A percentile compares a stretch with the other conserved stretches of the same genome.
phyloP scores from a whole-genome alignment of 2,113 vertebrate species.

The Perca schrenkii region DNA sequence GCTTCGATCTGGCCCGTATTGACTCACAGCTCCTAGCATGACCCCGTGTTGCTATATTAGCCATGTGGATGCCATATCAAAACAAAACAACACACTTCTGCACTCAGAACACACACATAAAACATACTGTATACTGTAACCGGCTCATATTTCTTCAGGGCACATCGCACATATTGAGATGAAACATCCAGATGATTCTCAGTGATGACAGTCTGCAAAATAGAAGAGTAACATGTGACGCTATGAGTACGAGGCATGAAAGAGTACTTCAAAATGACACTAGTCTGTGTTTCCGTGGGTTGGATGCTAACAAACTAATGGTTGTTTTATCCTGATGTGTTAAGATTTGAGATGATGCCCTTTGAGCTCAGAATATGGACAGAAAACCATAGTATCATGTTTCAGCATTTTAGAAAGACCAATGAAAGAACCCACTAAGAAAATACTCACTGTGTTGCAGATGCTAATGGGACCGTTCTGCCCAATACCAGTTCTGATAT shows the following conservation, averaged over 20 bases:
- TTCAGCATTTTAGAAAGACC: not conserved
- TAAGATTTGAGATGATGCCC: not conserved
- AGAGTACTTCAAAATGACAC: no score
- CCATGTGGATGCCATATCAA: constrained; percentile 48
- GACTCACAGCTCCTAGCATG: constrained; percentile 30
- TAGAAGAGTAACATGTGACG: not conserved
- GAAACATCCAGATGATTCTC: not conserved
- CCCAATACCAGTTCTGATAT: not conserved
- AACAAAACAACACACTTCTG: constrained; percentile 45
- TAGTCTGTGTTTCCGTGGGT: no score
- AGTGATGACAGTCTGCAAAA: not conserved
- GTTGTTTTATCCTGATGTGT: not conserved
- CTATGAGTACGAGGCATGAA: no score
- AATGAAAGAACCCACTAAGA: not conserved
- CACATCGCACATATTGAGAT: not conserved
- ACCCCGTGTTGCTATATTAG: constrained; percentile 53
- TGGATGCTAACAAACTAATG: not conserved
- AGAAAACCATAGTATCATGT: not conserved
- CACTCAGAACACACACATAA: constrained; percentile 23
- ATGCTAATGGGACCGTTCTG: no score
- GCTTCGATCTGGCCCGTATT: constrained; percentile 34
- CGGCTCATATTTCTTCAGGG: constrained; percentile 11
- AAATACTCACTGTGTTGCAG: not conserved
- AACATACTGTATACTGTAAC: not conserved
- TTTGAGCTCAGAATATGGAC: not conserved